Evolutionary conservation across 2,113 vertebrate species (phyloP).

Genomic region (Chaenogobius annularis): DNA sequence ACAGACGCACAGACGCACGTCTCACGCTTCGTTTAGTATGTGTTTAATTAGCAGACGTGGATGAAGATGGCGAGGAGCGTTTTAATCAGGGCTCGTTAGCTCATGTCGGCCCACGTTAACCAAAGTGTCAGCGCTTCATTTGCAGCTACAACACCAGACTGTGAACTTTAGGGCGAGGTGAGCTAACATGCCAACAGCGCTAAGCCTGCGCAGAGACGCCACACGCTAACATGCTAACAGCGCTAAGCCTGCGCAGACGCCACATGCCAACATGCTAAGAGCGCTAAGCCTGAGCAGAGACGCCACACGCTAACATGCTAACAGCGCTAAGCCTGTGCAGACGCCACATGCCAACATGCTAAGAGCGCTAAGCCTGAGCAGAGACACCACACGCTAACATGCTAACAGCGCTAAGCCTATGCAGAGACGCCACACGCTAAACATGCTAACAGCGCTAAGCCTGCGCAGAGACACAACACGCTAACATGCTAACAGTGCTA

Average conservation of each 20-base stretch:
- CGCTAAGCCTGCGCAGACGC: not conserved
- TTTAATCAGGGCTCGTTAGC: slow-evolving; percentile 77
- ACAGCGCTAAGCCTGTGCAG: not conserved
- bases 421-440: too few relatives aligned
- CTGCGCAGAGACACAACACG: not conserved
- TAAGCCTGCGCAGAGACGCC: slow-evolving; percentile 7
- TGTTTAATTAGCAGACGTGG: slow-evolving; percentile 72
- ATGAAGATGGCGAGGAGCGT: slow-evolving; percentile 53
- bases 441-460: slow-evolving; percentile 22
- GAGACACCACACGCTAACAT: not conserved
- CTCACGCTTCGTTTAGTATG: slow-evolving; percentile 45
- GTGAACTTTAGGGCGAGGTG: slow-evolving; percentile 36
- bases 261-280: slow-evolving; percentile 16
- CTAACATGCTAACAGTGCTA: not conserved
- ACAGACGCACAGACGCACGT: not conserved
- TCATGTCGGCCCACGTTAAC: slow-evolving; percentile 62
- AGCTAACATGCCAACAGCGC: slow-evolving; percentile 15
- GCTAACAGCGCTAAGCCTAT: not conserved
- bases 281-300: slow-evolving; percentile 11
- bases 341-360: slow-evolving; percentile 16
- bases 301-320: not conserved
- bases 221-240: not conserved
- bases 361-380: slow-evolving; percentile 17
- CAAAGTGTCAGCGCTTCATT: slow-evolving; percentile 75
- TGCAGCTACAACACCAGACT: slow-evolving; percentile 31